Evolutionary conservation across 2,888 invertebrate genomes (phyloP).

Genomic region (Fragum whitleyi): DNA sequence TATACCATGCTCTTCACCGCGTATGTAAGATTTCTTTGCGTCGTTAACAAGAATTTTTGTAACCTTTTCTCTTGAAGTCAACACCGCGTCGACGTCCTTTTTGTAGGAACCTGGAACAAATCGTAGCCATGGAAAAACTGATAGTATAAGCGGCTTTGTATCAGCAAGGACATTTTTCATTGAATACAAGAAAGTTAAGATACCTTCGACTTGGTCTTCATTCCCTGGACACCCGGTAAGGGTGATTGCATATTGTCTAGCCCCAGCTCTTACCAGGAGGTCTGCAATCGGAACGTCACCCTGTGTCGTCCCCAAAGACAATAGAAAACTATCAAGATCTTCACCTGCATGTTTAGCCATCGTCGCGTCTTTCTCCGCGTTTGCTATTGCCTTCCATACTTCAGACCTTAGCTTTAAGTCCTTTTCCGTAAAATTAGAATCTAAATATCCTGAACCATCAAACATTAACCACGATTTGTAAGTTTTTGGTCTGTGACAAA

Average conservation of each 20-base stretch:
- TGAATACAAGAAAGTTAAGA: background rate
- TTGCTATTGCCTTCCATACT: constrained; percentile 5
- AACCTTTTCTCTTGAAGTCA: background rate
- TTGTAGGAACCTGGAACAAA: background rate
- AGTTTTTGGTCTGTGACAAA: background rate
- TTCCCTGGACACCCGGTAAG: background rate
- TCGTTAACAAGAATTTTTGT: background rate
- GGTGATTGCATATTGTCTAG: background rate
- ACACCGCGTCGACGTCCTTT: background rate
- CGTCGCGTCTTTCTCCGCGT: background rate
- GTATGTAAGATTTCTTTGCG: background rate
- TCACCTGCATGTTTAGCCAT: background rate
- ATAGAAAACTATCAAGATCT: background rate
- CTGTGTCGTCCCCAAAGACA: background rate
- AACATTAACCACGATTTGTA: background rate
- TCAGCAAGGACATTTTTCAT: background rate
- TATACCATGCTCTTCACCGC: background rate
- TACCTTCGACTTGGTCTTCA: background rate
- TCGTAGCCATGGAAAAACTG: background rate
- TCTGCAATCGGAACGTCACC: background rate
- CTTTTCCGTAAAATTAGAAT: constrained; percentile 7
- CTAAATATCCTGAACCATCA: background rate
- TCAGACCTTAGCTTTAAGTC: background rate
- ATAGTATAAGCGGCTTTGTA: background rate
- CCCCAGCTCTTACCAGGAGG: background rate